These are phyloP conservation scores for Globia sparganii DNA, from an alignment of 2,888 invertebrate species.

Conservation along the genomic window DNA sequence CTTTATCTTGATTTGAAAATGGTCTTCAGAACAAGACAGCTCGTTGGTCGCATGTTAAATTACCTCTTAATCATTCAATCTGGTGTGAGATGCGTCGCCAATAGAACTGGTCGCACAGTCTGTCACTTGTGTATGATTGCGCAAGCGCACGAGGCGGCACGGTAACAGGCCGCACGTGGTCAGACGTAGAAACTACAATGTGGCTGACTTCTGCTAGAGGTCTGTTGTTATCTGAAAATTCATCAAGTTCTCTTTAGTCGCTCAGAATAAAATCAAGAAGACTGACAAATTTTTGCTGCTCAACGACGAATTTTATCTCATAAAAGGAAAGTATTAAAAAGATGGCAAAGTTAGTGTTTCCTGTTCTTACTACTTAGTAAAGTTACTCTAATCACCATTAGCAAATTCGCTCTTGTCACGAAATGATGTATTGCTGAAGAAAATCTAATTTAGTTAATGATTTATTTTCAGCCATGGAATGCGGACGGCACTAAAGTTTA, in stretches of 20 bases:
- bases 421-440: conserved; percentile 69
- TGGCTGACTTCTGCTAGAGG: conserved; percentile 6
- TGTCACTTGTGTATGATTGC: conserved; percentile 56
- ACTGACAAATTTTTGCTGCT: background rate
- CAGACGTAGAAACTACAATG: conserved; percentile 20
- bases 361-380: conserved; percentile 27
- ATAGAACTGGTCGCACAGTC: conserved; percentile 53
- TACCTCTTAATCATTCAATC: conserved; percentile 64
- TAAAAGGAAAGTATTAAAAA: conserved; percentile 18
- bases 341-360: conserved; percentile 40
- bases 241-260: background rate
- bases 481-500: conserved; percentile 81
- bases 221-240: conserved; percentile 4
- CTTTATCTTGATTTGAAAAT: conserved; percentile 24
- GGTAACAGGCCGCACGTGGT: conserved; percentile 53
- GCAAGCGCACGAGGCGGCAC: conserved; percentile 55
- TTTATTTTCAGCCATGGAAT: conserved; percentile 85
- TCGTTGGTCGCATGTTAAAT: conserved; percentile 48
- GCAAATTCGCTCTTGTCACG: conserved; percentile 65
- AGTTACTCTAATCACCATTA: conserved; percentile 63
- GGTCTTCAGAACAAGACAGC: conserved; percentile 23
- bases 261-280: background rate
- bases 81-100: conserved; percentile 55
- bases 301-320: background rate
- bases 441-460: conserved; percentile 80